Conservation (phyloP, 2,888 invertebrate species). For the Troides aeacus region DNA sequence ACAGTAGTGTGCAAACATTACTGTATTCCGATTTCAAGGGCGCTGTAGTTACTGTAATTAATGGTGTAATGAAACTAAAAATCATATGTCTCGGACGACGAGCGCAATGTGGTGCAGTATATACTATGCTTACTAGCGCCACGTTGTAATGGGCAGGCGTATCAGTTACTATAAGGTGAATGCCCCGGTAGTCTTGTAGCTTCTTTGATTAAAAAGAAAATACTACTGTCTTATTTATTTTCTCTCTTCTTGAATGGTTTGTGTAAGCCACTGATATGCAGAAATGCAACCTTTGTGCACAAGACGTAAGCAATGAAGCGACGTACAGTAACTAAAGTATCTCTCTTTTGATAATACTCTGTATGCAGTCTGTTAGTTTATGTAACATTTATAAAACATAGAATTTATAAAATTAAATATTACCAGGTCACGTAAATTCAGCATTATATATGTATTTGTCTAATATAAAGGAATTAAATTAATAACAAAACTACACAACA, state of each 20-base stretch:
- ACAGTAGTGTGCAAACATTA: no score
- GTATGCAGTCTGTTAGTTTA: neutral
- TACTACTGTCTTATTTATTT: neutral
- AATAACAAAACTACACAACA: neutral
- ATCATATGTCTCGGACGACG: no score
- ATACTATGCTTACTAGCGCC: no score
- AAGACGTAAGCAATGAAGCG: conserved; percentile 17
- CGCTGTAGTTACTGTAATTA: no score
- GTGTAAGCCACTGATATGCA: conserved; percentile 5
- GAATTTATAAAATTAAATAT: neutral
- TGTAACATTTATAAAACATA: neutral
- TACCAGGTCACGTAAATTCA: neutral
- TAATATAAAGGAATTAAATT: neutral
- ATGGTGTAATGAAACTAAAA: no score
- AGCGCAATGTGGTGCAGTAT: no score
- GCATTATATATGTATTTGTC: neutral
- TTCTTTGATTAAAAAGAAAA: neutral
- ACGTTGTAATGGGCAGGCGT: no score
- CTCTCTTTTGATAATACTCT: conserved; percentile 1
- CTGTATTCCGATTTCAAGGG: no score
- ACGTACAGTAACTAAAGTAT: conserved; percentile 5
- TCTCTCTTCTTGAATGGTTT: conserved; percentile 2
- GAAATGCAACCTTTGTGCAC: conserved; percentile 9
- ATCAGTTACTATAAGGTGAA: no score
- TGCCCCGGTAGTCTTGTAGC: no score